These are phyloP conservation scores for Eilema caniola DNA, from an alignment of 2,888 invertebrate genomes.

Conservation along the genomic window DNA sequence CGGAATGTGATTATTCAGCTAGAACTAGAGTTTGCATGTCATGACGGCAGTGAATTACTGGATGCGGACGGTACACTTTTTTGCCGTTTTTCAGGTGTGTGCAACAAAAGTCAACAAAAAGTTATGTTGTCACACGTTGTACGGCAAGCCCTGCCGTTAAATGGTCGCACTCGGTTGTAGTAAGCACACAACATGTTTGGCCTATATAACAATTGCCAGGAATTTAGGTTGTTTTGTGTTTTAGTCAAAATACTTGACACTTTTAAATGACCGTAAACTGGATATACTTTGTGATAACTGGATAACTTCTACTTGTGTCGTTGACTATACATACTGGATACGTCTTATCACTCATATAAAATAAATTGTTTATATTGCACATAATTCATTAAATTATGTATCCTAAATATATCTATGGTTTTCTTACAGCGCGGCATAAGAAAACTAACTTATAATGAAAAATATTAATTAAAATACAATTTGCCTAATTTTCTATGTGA, in stretches of 20 bases:
- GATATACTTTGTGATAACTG: no score
- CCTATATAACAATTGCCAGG: slow-evolving; percentile 52
- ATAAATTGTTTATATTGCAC: no score
- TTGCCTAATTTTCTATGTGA: neutral
- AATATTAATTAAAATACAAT: no score
- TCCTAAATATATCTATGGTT: no score
- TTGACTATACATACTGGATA: no score
- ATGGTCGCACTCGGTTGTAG: slow-evolving; percentile 71
- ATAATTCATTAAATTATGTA: no score
- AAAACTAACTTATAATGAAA: no score
- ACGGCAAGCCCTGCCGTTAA: slow-evolving; percentile 65
- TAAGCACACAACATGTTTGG: slow-evolving; percentile 71
- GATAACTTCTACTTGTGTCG: no score
- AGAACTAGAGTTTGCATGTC: slow-evolving; percentile 73
- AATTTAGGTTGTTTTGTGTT: slow-evolving; percentile 31
- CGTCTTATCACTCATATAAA: no score
- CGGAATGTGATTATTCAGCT: slow-evolving; percentile 82
- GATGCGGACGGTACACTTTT: slow-evolving; percentile 46
- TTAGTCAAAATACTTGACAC: slow-evolving; percentile 21
- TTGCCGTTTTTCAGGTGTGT: slow-evolving; percentile 72
- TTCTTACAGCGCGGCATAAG: no score
- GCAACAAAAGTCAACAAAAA: slow-evolving; percentile 76
- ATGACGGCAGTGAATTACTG: slow-evolving; percentile 78
- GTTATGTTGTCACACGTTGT: slow-evolving; percentile 65
- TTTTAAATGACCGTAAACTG: slow-evolving; percentile 13